Evolutionary conservation across 1,140 invertebrate genomes (phyloP).

Genomic region (Drosophila pachea): DNA sequence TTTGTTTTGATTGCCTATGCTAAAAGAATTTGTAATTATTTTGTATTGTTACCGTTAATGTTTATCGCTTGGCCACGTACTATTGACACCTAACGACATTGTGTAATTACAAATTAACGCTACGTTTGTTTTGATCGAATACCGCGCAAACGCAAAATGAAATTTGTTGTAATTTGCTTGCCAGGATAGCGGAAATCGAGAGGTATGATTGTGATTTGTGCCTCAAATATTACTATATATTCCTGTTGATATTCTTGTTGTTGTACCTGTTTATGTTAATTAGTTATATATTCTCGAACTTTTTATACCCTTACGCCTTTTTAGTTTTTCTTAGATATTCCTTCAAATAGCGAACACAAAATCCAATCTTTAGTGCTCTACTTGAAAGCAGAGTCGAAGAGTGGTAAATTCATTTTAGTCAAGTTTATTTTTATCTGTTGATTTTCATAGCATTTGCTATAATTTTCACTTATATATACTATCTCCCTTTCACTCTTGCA

Average conservation of each 20-base stretch:
- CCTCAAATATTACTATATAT: constrained; percentile 33
- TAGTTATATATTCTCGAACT: not conserved
- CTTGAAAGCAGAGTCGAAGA: not conserved
- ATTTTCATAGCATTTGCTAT: constrained; percentile 5
- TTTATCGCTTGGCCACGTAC: constrained; percentile 34
- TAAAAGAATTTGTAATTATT: constrained; percentile 5
- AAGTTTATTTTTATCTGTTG: constrained; percentile 9
- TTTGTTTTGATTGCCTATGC: constrained; percentile 35
- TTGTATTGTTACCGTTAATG: constrained; percentile 17
- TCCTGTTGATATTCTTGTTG: constrained; percentile 20
- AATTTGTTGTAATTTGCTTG: constrained; percentile 79
- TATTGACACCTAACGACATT: constrained; percentile 28
- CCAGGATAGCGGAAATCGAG: constrained; percentile 79
- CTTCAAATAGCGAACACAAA: constrained; percentile 1
- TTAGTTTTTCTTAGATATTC: not conserved
- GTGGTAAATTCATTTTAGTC: not conserved
- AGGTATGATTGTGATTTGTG: constrained; percentile 75
- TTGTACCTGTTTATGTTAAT: constrained; percentile 18
- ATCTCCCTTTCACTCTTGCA: constrained; percentile 8
- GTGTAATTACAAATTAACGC: constrained; percentile 66
- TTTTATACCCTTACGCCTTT: not conserved
- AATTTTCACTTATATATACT: not conserved
- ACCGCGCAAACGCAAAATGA: constrained; percentile 75
- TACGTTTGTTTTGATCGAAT: constrained; percentile 73
- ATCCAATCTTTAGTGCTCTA: not conserved